Evolutionary conservation across 2,113 vertebrate genomes (phyloP).

Genomic region (Gasterosteus aculeatus): DNA sequence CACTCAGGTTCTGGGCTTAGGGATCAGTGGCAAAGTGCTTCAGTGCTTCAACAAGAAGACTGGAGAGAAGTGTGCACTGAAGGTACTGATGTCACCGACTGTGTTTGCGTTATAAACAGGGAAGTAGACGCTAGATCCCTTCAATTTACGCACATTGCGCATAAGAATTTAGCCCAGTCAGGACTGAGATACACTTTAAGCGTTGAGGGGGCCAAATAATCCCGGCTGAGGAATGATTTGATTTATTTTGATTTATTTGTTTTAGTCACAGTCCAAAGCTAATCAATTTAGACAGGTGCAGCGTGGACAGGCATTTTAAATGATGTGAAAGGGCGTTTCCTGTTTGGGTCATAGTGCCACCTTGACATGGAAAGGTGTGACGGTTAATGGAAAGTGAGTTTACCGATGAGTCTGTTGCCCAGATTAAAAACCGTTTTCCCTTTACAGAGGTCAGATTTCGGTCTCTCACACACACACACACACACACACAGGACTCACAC

Average conservation of each 20-base stretch:
- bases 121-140: background rate
- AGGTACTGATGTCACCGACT: conserved; percentile 75
- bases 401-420: background rate
- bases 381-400: background rate
- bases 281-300: background rate
- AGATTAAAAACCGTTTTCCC: background rate
- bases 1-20: conserved; percentile 92
- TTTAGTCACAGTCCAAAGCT: background rate
- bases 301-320: background rate
- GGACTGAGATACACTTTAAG: background rate
- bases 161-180: background rate
- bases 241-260: background rate
- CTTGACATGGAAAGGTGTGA: background rate
- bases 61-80: conserved; percentile 94
- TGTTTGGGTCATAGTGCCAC: background rate
- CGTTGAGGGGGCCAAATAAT: background rate
- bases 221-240: background rate
- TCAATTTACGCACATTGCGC: background rate
- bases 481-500: background rate
- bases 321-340: background rate
- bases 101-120: background rate
- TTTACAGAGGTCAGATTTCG: conserved; percentile 8
- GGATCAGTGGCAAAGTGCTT: conserved; percentile 96
- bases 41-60: conserved; percentile 91
- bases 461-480: background rate